Evolutionary conservation across 2,888 invertebrate genomes (phyloP), one percentile per base, ranked within the genome.

Genomic region (Drosophila cognata): DNA sequence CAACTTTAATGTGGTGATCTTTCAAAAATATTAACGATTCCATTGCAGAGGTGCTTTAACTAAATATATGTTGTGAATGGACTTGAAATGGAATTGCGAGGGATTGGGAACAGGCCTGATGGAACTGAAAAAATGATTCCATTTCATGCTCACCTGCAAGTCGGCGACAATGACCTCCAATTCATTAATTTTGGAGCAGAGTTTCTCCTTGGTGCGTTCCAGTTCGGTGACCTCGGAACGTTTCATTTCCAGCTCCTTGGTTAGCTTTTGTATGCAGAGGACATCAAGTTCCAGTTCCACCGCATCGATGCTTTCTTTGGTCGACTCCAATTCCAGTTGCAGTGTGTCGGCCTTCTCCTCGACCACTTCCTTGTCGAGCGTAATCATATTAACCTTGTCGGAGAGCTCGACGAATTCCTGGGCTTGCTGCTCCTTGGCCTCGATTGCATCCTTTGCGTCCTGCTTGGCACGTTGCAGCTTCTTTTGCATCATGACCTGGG

Each of bases 311-410:
- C 96, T 97, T 92, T 99, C 99, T 84, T 97, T 96, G 66, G 97
- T 95, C 60, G 96, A 96, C 63, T 99, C 99, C 75, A 99, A 91
- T 92, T 99, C 99, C 75, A 97, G 93, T 92, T 97, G 97, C 53
- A 97, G 91, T 0, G 96, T 95, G 92, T 97, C 97, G 0, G 96
- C 95, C 93, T 97, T 97, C 90, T 99, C 99, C 92, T 99, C 99
- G 0, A 99, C 99, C 99, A 99, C 99, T 94, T 99, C 99, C 93
- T 98, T 99, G 93, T 99, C 99, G 0, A 99, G 94, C 0, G 99
- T 98, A 0, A 99, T 98, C 96, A 99, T 97, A 94, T 99, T 99
- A 0, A 99, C 96, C 0, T 98, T 98, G 92, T 99, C 99, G 0
- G 97, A 95, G 2, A 98, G 94, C 90, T 99, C 99, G 0, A 97